Base-by-base conservation (phyloP, 23 tunicate genomes). In the Halocynthia aurantium region DNA sequence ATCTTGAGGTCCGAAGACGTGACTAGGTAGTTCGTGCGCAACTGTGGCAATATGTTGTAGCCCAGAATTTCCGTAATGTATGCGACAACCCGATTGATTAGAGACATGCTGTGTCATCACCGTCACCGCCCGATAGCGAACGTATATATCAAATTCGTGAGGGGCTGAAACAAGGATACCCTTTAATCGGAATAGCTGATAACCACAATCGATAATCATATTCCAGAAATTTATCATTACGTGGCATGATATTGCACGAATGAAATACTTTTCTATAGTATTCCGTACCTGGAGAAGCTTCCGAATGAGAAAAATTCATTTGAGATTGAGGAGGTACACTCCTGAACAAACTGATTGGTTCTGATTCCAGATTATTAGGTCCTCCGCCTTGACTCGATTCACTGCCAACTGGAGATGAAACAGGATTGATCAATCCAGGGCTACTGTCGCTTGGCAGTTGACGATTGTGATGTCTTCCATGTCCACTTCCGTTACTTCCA, bases 121-220 rank as follows among this genome's bases (percentile, higher is more conserved):
- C 18, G 77, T 75, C 11, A 31, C 53, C 53, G 88, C 88, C 5
- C 96, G 85, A 68, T 89, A 89, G 18, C 84, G 82, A 6, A 89
- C 72, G 88, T 83, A 80, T 13, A 89, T 68, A 52, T 89, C 96
- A 83, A 89, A 78, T 76, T 89, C 96, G 64, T 89, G 78, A 1
- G 74, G 51, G 6, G 67, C 90, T 85, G 80, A 10, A 53, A 31
- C 2, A 31, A 31, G 44, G 44, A 0, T 58, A 58, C 15, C 63
- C 10, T 2, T 2, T 31, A 31, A 31, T 58, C 63, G 2, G 17
- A n/a, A 58, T 58, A 58, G 63, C 4, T 13, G 4, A 58, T 58
- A 13, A 58, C 44, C 63, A 58, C 17, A 58, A 15, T 58, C 4
- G 17, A 13, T 58, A 58, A n/a, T n/a, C 4, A n/a, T 58, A 13